Evolutionary conservation across 2,113 vertebrate genomes (phyloP).

Genomic region (crab-eating macaque (Macaca fascicularis)): T2T-MFA8v1.1 NC_088387.1:113997001-113997500

Average conservation of each 20-base stretch:
- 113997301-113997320: not conserved
- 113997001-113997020: not conserved
- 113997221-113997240: not conserved
- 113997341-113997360: not conserved
- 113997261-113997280: not conserved
- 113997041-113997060: not conserved
- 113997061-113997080: not conserved
- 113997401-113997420: not conserved
- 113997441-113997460: not conserved
- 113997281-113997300: not conserved
- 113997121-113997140: not conserved
- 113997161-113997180: not conserved
- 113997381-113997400: not conserved
- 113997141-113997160: not conserved
- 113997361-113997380: not conserved
- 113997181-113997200: not conserved
- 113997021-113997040: not conserved
- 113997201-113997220: not conserved
- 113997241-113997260: not conserved
- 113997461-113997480: not conserved
- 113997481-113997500: not conserved
- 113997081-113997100: not conserved
- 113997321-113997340: not conserved
- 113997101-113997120: not conserved
- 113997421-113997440: not conserved